Evolutionary conservation across 2,113 vertebrate species (phyloP).

Genomic region (Mionectes macconnelli): DNA sequence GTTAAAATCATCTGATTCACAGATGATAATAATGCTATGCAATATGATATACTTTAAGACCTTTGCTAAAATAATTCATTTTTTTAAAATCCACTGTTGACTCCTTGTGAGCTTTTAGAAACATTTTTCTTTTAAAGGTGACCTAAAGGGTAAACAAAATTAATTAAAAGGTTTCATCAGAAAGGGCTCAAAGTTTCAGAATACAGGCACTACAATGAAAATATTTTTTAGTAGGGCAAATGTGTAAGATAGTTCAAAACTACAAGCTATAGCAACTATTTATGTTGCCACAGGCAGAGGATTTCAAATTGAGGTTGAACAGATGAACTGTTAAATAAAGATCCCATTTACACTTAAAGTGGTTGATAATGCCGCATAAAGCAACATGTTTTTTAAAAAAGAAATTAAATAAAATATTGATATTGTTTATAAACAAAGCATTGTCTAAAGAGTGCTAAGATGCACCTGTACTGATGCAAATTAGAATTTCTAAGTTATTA

Average conservation of each 20-base stretch:
- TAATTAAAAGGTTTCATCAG: neutral
- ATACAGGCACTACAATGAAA: neutral
- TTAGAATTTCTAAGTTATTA: neutral
- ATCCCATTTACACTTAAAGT: neutral
- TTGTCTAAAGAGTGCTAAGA: neutral
- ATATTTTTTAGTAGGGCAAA: neutral
- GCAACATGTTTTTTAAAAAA: neutral
- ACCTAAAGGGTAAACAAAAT: neutral
- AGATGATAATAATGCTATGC: neutral
- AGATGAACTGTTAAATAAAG: slow-evolving; percentile 8
- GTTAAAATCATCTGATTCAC: neutral
- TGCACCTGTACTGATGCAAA: neutral
- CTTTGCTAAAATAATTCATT: neutral
- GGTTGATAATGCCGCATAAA: neutral
- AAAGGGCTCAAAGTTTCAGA: neutral
- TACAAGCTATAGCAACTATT: neutral
- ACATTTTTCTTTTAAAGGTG: neutral
- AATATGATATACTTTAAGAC: neutral
- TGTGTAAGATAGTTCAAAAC: neutral
- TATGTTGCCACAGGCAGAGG: neutral
- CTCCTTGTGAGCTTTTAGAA: neutral
- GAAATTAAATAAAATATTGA: neutral
- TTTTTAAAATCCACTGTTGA: neutral
- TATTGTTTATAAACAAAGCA: neutral
- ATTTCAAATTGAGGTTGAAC: slow-evolving; percentile 11